A percentile compares a stretch with the other conserved stretches of the same genome.
These are phyloP conservation scores for Drosophila anceps DNA, from an alignment of 2,888 invertebrate genomes.

Conservation along the genomic window DNA sequence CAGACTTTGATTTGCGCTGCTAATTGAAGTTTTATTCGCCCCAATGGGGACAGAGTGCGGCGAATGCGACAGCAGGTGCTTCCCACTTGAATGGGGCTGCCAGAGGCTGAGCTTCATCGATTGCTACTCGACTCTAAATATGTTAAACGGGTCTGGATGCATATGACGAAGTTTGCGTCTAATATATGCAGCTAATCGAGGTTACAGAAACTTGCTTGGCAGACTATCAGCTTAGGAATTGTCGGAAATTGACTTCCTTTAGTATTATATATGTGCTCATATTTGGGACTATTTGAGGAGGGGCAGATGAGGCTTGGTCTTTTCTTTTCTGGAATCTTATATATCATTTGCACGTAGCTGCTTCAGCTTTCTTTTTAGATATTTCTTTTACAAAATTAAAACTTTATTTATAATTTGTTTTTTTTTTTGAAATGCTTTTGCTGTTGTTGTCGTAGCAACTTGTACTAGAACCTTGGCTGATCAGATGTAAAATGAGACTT, in stretches of 20 bases:
- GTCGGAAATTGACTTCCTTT: neutral
- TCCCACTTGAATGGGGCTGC: neutral
- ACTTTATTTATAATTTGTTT: too few relatives aligned
- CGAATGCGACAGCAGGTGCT: neutral
- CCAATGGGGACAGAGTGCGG: conserved; percentile 12
- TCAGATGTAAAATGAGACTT: too few relatives aligned
- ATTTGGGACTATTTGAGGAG: too few relatives aligned
- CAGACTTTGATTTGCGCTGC: conserved; percentile 70
- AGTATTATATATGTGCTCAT: conserved; percentile 1
- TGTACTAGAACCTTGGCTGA: too few relatives aligned
- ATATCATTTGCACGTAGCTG: too few relatives aligned
- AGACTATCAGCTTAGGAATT: neutral
- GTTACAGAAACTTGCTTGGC: neutral
- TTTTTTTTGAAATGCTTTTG: too few relatives aligned
- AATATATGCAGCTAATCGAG: neutral
- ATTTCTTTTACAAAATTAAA: too few relatives aligned
- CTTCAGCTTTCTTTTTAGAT: too few relatives aligned
- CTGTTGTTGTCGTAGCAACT: too few relatives aligned
- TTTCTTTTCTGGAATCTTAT: too few relatives aligned
- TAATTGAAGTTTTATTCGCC: conserved; percentile 70
- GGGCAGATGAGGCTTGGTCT: neutral
- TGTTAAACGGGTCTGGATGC: neutral
- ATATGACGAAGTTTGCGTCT: neutral
- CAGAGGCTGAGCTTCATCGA: neutral
- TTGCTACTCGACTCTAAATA: neutral